phyloP scores from a whole-genome alignment of 2,888 invertebrate genomes.

The Netelia virgata region DNA sequence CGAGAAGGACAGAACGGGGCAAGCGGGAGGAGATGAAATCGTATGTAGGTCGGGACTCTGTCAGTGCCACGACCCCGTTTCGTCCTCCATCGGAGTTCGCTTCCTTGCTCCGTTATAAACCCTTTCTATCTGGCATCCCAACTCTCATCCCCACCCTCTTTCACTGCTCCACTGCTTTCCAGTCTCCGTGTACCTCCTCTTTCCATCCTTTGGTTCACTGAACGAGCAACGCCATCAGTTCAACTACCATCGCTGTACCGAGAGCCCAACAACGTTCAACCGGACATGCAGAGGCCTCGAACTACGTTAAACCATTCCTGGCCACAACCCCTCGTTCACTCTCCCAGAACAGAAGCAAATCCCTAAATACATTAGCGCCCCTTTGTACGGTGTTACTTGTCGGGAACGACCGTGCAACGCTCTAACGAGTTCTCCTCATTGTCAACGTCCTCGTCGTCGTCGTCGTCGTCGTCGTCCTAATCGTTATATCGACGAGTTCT shows the following conservation, averaged over 20 bases:
- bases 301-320: constrained; percentile 53
- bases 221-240: constrained; percentile 18
- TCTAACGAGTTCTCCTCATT: constrained; percentile 33
- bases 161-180: constrained; percentile 29
- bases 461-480: neutral
- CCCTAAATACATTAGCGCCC: constrained; percentile 63
- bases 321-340: constrained; percentile 16
- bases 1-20: constrained; percentile 57
- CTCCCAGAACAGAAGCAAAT: constrained; percentile 42
- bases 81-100: constrained; percentile 50
- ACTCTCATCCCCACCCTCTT: neutral
- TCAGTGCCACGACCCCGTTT: constrained; percentile 81
- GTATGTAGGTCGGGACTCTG: constrained; percentile 81
- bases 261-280: constrained; percentile 23
- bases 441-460: neutral
- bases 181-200: constrained; percentile 25
- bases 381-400: constrained; percentile 55
- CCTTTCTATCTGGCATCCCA: constrained; percentile 10
- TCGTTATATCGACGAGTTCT: neutral
- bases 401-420: neutral
- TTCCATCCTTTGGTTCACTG: constrained; percentile 34
- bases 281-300: constrained; percentile 30
- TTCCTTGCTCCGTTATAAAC: constrained; percentile 50
- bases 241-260: constrained; percentile 15
- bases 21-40: constrained; percentile 69